Evolutionary conservation across 2,113 vertebrate genomes (phyloP).

Genomic region (Macaca nemestrina): DNA sequence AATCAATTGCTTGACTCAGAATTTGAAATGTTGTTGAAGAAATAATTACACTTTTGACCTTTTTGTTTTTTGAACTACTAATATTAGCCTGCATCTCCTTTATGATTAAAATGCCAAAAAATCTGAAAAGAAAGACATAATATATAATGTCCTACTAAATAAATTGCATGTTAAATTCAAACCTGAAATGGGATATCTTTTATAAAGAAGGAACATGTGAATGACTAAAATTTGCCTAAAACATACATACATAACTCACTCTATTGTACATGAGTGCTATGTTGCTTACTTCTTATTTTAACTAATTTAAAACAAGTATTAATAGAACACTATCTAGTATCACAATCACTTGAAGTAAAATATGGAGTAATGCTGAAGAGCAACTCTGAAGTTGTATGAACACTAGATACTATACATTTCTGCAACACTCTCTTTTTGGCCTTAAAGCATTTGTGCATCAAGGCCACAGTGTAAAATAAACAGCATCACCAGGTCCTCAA

Average conservation of each 20-base stretch:
- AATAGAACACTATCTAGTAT: neutral
- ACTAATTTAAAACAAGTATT: slow-evolving; percentile 15
- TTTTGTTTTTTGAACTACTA: neutral
- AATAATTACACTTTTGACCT: neutral
- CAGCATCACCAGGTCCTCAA: neutral
- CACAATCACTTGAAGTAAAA: neutral
- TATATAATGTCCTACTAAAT: neutral
- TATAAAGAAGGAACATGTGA: neutral
- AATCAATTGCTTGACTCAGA: neutral
- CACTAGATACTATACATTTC: neutral
- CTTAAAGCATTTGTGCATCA: neutral
- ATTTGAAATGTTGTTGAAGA: neutral
- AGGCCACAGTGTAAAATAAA: neutral
- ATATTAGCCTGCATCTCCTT: neutral
- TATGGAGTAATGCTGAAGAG: neutral
- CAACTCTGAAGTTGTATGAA: neutral
- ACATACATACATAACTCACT: neutral
- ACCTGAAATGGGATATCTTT: neutral
- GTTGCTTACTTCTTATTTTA: neutral
- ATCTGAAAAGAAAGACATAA: neutral
- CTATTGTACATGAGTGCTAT: neutral
- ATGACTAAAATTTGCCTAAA: neutral
- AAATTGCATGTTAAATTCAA: neutral
- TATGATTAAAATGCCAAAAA: slow-evolving; percentile 15
- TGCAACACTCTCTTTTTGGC: neutral